Percentiles rank a stretch among this genome's conserved stretches.
These are phyloP conservation scores for Etia nguti DNA, from an alignment of 2,113 vertebrate genomes.

Conservation along the genomic window DNA sequence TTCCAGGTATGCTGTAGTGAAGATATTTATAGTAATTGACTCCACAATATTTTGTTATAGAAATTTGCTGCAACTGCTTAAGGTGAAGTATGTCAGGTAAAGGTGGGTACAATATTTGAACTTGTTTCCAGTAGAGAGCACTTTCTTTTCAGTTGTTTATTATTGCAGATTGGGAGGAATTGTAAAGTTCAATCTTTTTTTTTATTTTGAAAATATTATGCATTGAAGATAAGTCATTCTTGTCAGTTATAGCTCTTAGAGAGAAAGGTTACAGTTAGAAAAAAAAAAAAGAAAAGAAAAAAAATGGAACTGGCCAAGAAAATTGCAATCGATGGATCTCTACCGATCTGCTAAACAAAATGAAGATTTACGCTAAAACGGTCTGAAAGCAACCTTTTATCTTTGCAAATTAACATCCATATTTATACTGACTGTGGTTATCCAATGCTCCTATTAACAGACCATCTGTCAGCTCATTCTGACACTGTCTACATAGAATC, in stretches of 20 bases:
- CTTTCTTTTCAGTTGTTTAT: not conserved
- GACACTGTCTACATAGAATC: too few species aligned
- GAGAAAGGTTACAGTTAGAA: not conserved
- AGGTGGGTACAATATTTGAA: not conserved
- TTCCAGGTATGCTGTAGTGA: not conserved
- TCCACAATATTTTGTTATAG: not conserved
- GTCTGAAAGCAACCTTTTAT: too few species aligned
- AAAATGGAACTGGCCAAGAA: rapidly evolving
- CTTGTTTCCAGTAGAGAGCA: not conserved
- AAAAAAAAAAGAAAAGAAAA: not conserved
- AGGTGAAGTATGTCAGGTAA: not conserved
- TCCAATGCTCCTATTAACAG: too few species aligned
- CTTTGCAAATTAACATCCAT: too few species aligned
- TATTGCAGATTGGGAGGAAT: not conserved
- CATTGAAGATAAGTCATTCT: not conserved
- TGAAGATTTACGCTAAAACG: too few species aligned
- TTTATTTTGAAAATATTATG: not conserved
- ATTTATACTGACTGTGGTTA: too few species aligned
- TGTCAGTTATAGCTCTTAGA: not conserved
- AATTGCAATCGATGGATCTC: too few species aligned
- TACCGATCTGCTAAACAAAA: too few species aligned
- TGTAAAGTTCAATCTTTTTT: not conserved
- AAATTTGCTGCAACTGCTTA: not conserved
- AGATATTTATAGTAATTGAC: not conserved
- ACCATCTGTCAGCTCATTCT: too few species aligned